These are phyloP conservation scores for Acronicta aceris DNA, from an alignment of 2,888 invertebrate species.

Conservation along the genomic window DNA sequence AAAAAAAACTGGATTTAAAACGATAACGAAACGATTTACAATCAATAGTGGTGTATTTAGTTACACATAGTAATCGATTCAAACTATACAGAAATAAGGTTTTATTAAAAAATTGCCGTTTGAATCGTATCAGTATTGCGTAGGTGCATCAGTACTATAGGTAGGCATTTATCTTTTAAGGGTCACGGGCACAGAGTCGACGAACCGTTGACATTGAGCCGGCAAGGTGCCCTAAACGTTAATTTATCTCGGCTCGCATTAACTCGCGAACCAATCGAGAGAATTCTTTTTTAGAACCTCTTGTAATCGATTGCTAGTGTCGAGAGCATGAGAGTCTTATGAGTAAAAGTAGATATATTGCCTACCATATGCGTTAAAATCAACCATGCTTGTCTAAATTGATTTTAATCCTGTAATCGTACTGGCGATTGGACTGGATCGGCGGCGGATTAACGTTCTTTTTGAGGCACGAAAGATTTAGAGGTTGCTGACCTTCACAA, in stretches of 20 bases:
- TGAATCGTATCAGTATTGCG: conserved; percentile 30
- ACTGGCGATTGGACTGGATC: no score
- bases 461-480: no score
- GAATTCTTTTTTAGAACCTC: conserved; percentile 29
- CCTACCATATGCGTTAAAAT: no score
- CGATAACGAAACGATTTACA: neutral
- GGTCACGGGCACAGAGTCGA: conserved; percentile 60
- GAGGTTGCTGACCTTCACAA: no score
- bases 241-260: conserved; percentile 49
- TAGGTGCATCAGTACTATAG: conserved; percentile 44
- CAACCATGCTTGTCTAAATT: no score
- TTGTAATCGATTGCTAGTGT: conserved; percentile 2
- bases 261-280: conserved; percentile 20
- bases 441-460: no score
- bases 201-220: conserved; percentile 64
- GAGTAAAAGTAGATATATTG: no score
- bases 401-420: no score
- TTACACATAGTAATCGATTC: conserved; percentile 20
- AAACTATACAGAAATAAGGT: conserved; percentile 21
- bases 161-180: conserved; percentile 55
- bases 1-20: neutral
- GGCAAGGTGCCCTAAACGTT: conserved; percentile 64
- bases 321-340: no score
- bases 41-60: neutral
- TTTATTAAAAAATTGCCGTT: conserved; percentile 51